Evolutionary conservation across 2,888 invertebrate genomes (phyloP), one percentile per base, ranked within the genome.

Genomic region (Papilio gigon): DNA sequence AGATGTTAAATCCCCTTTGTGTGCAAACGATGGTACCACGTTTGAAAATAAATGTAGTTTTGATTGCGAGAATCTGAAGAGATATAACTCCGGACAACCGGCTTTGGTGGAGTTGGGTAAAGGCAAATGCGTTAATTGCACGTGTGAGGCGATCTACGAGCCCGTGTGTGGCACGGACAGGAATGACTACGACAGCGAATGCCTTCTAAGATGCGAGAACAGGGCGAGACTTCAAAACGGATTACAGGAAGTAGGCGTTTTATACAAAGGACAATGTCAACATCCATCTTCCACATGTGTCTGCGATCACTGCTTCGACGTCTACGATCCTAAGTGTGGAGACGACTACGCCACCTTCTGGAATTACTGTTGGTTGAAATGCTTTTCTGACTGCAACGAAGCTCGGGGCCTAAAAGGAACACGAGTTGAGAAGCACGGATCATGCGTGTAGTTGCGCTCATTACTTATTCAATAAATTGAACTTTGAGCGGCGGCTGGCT

Each of bases 91-190:
- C 8, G 77, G 73, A 33, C 53, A 71, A 17, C 67, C 70, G 0
- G 50, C 70, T 12, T 68, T 84, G 9, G 64, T 44, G 0, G 60
- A 73, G 1, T 47, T 71, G 9, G 72, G 77, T 20, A 71, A 71
- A 35, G 81, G 82, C 0, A 59, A 71, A 42, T 84, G 84, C 67
- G 53, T 74, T 0, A 35, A 65, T 3, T 83, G 83, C 61, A 25
- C 33, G 8, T 84, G 85, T 65, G 63, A 74, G 1, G 62, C 65
- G 3, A 65, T 68, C 0, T 68, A 75, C 30, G 65, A 65, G 0
- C 84, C 82, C 0, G 79, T 84, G 0, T 85, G 85, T 56, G 83
- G 78, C 1, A 79, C 76, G 11, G 78, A 83, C 58, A 71, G 68
- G 0, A 71, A 73, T 1, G 83, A 79, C 0, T 85, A 81, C 66